A percentile compares a stretch with the other conserved stretches of the same genome.
Evolutionary conservation across 2,888 invertebrate species (phyloP).

Genomic region (Saturnia pavonia): DNA sequence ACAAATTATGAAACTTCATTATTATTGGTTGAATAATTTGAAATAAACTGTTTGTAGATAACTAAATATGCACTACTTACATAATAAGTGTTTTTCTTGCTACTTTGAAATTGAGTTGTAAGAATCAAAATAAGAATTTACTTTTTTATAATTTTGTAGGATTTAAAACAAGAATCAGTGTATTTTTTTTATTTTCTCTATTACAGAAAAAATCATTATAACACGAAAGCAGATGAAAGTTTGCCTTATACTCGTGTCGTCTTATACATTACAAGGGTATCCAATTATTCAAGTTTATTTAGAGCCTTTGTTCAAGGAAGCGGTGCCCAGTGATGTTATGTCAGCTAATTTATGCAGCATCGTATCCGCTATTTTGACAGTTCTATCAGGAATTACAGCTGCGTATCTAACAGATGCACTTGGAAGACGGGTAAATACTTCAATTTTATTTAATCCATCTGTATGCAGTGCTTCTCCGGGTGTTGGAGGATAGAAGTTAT

Average conservation of each 20-base stretch:
- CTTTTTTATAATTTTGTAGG: no score
- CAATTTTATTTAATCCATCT: not conserved
- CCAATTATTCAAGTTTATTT: constrained; percentile 42
- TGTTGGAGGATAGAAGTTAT: not conserved
- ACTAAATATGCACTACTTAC: no score
- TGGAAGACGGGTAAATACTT: not conserved
- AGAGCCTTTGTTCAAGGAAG: constrained; percentile 37
- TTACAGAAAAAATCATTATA: not conserved
- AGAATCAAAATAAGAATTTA: no score
- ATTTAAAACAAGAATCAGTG: no score
- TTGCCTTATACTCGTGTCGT: not conserved
- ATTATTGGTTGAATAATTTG: no score
- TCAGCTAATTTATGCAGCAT: constrained; percentile 38
- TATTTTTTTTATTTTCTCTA: not conserved
- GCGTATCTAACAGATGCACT: constrained; percentile 25
- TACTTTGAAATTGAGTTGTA: not conserved
- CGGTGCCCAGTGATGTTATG: constrained; percentile 34
- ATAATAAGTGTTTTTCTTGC: not conserved
- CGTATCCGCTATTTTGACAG: constrained; percentile 35
- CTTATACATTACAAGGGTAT: constrained; percentile 41
- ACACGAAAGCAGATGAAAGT: not conserved
- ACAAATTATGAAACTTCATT: no score
- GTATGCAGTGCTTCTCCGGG: not conserved
- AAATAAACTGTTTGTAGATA: no score
- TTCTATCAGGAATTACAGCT: constrained; percentile 32